Base-by-base conservation (phyloP, 2,797 vertebrate genomes). In the Anguilla anguilla region DNA sequence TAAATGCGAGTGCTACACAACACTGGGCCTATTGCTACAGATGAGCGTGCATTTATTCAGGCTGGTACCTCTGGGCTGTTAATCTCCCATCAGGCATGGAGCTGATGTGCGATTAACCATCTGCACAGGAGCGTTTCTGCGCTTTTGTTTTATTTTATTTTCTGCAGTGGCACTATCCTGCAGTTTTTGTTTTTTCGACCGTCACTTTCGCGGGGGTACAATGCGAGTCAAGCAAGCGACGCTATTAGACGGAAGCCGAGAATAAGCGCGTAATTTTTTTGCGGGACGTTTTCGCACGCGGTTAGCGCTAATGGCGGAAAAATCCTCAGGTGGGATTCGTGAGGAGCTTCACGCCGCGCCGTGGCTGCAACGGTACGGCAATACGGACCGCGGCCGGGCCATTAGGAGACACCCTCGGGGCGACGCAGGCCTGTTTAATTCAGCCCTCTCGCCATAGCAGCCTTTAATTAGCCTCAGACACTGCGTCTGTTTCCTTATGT, bases 51-150 rank as follows among this genome's bases (percentile, higher is more conserved):
- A 2, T 43, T 77, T 6, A 77, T 77, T 77, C 72, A 77, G 31
- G 19, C 31, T 43, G 35, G 2, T 19, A 77, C 72, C 43, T 10
- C 35, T 43, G 15, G 72, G 72, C 31, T 77, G 72, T 77, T 77
- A 39, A 77, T 15, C 10, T 10, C 15, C 25, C 77, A 25, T 46
- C 4, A 10, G 72, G 19, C 35, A 39, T 19, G 35, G 72, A 39
- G 72, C 77, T 81, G 77, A 46, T 79, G 39, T 79, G 39, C 74
- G 15, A 46, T 81, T 81, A 81, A 49, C 43, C 43, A 49, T 46
- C 77, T 81, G 43, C 43, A 81, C 77, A 22, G 2, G 77, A 2
- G 39, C 19, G 43, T 9, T 81, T 81, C 11, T 81, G 6, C 25
- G 39, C 22, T 51, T 22, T 3, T 2, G 10, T 43, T 43, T 19